Percentiles rank a stretch among this genome's conserved stretches.
These are phyloP conservation scores for Macrosoma leucophasiata DNA, from an alignment of 2,888 invertebrate genomes.

Conservation along the genomic window DNA sequence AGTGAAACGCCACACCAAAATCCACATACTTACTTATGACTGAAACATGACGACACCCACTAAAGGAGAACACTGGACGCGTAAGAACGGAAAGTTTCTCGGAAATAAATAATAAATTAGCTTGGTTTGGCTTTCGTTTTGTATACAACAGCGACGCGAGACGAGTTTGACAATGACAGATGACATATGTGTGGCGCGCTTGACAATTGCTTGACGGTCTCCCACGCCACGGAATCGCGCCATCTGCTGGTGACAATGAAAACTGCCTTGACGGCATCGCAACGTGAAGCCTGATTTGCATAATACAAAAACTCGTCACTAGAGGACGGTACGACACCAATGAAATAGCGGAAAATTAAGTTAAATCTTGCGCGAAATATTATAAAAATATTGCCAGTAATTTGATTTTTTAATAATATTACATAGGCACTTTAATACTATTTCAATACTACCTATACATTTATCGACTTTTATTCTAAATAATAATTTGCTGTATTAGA, in stretches of 20 bases:
- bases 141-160: conserved; percentile 51
- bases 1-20: conserved; percentile 50
- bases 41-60: conserved; percentile 35
- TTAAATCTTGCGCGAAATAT: conserved; percentile 14
- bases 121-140: conserved; percentile 63
- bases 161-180: conserved; percentile 35
- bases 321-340: conserved; percentile 41
- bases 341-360: background rate
- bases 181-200: conserved; percentile 41
- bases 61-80: conserved; percentile 37
- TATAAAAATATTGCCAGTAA: conserved; percentile 1
- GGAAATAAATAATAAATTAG: conserved; percentile 69
- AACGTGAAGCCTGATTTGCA: conserved; percentile 39
- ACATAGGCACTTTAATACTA: background rate
- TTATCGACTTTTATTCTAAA: too few species aligned
- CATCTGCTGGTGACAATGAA: conserved; percentile 41
- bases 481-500: too few species aligned
- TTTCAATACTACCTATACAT: too few species aligned
- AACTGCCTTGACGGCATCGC: conserved; percentile 13
- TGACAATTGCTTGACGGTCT: conserved; percentile 23
- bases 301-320: conserved; percentile 33
- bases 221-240: conserved; percentile 37
- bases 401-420: background rate
- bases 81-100: conserved; percentile 54
- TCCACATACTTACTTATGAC: conserved; percentile 42